Evolutionary conservation across 2,888 invertebrate genomes (phyloP), one percentile per base, ranked within the genome.

Genomic region (Drosophila helvetica): DNA sequence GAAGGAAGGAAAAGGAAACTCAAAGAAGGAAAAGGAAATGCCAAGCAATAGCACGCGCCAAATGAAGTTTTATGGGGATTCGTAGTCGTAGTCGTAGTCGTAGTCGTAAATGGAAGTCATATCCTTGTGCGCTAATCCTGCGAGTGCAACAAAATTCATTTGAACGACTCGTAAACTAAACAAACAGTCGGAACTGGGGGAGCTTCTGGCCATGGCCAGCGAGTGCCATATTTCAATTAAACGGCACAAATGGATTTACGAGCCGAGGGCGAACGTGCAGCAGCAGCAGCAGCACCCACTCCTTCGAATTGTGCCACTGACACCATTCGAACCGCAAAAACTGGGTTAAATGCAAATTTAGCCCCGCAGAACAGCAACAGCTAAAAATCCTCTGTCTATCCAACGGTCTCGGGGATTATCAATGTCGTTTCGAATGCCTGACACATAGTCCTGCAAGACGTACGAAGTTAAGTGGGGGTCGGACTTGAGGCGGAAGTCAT

Each of bases 221-320:
- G 27, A 2, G 27, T 27, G 27, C 27, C 85, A 86, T 88, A 88
- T 86, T 88, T 88, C 84, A 88, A 88, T 85, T 86, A 85, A 85
- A 84, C 59, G 69, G 53, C 73, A 72, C 75, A 83, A 88, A 84
- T 84, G 84, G 81, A 84, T 84, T 86, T 83, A 86, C 81, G 72
- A 73, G 78, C 48, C 52, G 60, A 54, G 48, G 67, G 47, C 5
- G 22, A 22, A 22, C 22, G 22, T 22, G 22, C 22, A 22, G 22
- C 22, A 2, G 22, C 22, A 22, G 22, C 5, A 22, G 54, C 67
- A 66, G 54, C 67, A 65, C 54, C 67, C 67, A 38, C 33, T 33
- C 12, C 33, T 12, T 3, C 12, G 8, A 27, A 27, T 17, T 15
- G 55, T 66, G 42, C 53, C 22, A 6, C 38, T 66, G 42, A 54